Conservation (phyloP, 2,888 invertebrate species). For the Saturnia japonica region DNA sequence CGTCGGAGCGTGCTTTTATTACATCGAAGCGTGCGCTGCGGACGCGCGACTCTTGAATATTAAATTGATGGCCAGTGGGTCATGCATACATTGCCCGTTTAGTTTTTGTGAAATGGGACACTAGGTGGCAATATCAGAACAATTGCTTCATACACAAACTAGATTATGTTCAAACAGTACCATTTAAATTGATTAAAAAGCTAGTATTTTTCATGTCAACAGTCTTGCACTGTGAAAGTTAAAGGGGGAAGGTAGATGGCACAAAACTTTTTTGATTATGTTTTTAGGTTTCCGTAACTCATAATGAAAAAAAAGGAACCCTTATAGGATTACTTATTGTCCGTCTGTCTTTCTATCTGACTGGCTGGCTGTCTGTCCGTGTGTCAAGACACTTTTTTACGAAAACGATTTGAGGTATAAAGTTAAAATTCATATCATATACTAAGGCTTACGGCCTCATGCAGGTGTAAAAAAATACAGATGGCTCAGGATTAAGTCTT, state of each 20-base stretch:
- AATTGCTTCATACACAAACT: background rate
- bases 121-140: slow-evolving; percentile 54
- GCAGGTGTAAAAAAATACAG: no score
- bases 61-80: slow-evolving; percentile 70
- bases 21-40: slow-evolving; percentile 71
- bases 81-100: slow-evolving; percentile 53
- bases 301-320: no score
- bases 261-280: background rate
- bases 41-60: slow-evolving; percentile 74
- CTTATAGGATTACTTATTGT: no score
- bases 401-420: no score
- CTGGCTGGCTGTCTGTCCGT: no score
- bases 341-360: no score
- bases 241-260: background rate
- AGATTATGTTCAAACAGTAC: background rate
- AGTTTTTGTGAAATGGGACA: slow-evolving; percentile 34
- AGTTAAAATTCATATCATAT: no score
- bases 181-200: background rate
- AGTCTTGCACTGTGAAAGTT: background rate
- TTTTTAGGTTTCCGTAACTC: no score
- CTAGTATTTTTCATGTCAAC: background rate
- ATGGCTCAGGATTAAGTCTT: background rate
- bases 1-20: slow-evolving; percentile 80
- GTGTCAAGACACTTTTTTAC: no score
- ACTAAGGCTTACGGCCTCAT: no score